These are phyloP conservation scores for Phortica okadai DNA, from an alignment of 2,888 invertebrate species.

Conservation along the genomic window DNA sequence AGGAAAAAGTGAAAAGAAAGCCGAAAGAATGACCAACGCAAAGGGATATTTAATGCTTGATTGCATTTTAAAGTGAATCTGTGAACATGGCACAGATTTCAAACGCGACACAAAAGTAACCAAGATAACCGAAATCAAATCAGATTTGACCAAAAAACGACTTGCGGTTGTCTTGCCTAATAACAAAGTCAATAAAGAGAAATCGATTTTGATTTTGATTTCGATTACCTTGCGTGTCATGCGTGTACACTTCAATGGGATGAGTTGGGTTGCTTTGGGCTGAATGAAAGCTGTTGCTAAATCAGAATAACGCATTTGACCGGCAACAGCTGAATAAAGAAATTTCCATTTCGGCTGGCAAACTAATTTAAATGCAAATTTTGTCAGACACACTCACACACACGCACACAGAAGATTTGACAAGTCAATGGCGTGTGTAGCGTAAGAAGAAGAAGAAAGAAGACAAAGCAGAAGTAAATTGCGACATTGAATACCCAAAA, in stretches of 20 bases:
- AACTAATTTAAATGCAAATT: slow-evolving; percentile 61
- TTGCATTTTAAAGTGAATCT: slow-evolving; percentile 60
- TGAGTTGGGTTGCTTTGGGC: too few species aligned
- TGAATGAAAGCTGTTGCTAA: neutral
- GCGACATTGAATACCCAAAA: slow-evolving; percentile 5
- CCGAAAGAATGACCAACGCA: slow-evolving; percentile 46
- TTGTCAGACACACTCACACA: neutral
- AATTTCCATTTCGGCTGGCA: neutral
- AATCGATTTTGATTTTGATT: neutral
- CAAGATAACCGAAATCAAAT: slow-evolving; percentile 21
- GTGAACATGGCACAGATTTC: neutral
- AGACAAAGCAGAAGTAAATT: neutral
- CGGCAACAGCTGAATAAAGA: slow-evolving; percentile 10
- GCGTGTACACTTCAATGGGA: too few species aligned
- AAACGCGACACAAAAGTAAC: slow-evolving; percentile 13
- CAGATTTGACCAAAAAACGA: too few species aligned
- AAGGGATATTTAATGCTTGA: slow-evolving; percentile 62
- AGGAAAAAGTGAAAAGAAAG: neutral
- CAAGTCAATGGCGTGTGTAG: neutral
- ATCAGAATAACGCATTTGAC: neutral
- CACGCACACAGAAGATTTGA: neutral
- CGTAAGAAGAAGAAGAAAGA: neutral
- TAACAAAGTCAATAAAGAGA: neutral
- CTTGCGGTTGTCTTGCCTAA: too few species aligned
- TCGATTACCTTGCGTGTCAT: too few species aligned